Evolutionary conservation across 2,797 vertebrate species (phyloP).

Genomic region (Vespertilio murinus): DNA sequence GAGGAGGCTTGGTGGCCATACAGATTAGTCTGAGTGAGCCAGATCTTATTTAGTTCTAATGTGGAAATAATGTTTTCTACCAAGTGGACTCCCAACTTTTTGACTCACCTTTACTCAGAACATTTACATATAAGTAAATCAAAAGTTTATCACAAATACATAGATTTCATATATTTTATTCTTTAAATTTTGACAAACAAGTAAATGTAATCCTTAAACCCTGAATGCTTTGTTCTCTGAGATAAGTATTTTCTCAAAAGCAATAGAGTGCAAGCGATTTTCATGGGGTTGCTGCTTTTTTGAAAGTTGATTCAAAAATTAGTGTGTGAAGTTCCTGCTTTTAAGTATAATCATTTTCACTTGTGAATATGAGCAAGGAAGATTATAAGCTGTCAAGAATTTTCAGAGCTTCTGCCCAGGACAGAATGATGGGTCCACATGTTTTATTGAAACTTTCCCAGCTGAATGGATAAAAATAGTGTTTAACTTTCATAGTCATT

Average conservation of each 20-base stretch:
- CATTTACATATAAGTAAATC: background rate
- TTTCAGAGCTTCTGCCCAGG: conserved; percentile 81
- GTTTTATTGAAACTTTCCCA: conserved; percentile 86
- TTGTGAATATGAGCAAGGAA: conserved; percentile 84
- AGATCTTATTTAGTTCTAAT: background rate
- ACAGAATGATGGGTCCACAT: conserved; percentile 84
- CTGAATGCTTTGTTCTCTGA: conserved; percentile 62
- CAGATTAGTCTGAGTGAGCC: background rate
- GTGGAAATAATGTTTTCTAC: background rate
- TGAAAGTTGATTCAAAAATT: conserved; percentile 85
- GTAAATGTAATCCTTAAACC: conserved; percentile 22
- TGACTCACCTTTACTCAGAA: background rate
- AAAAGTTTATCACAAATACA: background rate
- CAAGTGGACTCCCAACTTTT: background rate
- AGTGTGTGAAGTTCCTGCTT: conserved; percentile 83
- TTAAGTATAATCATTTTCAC: conserved; percentile 83
- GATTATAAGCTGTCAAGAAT: conserved; percentile 87
- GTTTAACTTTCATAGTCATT: conserved; percentile 86
- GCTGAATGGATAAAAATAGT: conserved; percentile 88
- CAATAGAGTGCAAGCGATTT: conserved; percentile 65
- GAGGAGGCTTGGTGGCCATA: background rate
- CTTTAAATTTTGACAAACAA: background rate
- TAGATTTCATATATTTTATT: background rate
- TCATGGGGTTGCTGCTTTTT: conserved; percentile 75
- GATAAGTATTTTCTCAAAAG: conserved; percentile 63